Evolutionary conservation across 2,888 invertebrate species (phyloP).

Genomic region (Abscondita cerata): DNA sequence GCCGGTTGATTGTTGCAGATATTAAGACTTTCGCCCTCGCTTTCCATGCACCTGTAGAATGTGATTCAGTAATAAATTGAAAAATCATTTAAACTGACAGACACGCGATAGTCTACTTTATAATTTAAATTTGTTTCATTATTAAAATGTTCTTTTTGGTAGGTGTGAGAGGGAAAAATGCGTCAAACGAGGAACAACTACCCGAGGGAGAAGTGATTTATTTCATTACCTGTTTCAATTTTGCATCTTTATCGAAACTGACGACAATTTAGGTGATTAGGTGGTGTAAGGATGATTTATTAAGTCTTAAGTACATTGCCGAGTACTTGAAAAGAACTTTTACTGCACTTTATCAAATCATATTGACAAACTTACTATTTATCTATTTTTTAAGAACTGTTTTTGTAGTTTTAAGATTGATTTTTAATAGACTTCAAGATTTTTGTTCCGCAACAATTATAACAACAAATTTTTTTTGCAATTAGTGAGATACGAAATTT

Average conservation of each 20-base stretch:
- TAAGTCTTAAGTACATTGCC: no score
- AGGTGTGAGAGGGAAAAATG: slow-evolving; percentile 15
- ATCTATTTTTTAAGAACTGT: no score
- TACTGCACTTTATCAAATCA: no score
- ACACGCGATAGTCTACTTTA: slow-evolving; percentile 38
- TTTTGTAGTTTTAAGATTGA: no score
- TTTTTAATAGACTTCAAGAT: no score
- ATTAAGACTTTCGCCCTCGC: slow-evolving; percentile 13
- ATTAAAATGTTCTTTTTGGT: slow-evolving; percentile 44
- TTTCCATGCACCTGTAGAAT: slow-evolving; percentile 42
- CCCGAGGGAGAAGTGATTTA: slow-evolving; percentile 21
- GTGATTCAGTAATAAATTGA: slow-evolving; percentile 47
- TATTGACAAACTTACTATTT: no score
- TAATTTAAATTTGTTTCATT: slow-evolving; percentile 37
- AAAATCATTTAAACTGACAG: slow-evolving; percentile 45
- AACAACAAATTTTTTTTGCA: no score
- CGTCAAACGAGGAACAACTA: no score
- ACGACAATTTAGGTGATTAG: slow-evolving; percentile 28
- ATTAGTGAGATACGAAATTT: no score
- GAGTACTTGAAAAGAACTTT: no score
- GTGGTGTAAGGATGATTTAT: no score
- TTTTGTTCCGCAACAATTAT: no score
- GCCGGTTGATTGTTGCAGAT: slow-evolving; percentile 8
- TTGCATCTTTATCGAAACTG: slow-evolving; percentile 24
- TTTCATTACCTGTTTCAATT: slow-evolving; percentile 41